These are phyloP conservation scores for Dynastes maya DNA, from an alignment of 2,888 invertebrate species.

Conservation along the genomic window DNA sequence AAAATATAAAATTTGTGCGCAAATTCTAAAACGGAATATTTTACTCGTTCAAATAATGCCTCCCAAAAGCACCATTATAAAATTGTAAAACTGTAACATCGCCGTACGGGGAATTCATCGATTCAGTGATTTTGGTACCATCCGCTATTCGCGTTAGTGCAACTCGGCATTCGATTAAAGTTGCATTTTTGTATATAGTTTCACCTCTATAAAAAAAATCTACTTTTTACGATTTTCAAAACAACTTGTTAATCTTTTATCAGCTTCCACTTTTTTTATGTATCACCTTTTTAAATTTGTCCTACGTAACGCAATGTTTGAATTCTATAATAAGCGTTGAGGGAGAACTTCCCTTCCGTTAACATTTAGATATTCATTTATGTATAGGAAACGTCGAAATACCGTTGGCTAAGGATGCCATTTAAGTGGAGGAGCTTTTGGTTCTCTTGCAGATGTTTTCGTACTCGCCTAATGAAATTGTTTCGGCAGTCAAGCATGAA, in stretches of 20 bases:
- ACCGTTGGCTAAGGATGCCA: conserved; percentile 4
- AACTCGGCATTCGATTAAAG: not conserved
- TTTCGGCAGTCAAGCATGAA: conserved; percentile 41
- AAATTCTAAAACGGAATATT: conserved; percentile 19
- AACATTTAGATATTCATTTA: conserved; percentile 43
- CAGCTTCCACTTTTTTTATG: not conserved
- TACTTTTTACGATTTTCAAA: not conserved
- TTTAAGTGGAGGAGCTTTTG: conserved; percentile 23
- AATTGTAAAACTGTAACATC: not conserved
- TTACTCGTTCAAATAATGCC: conserved; percentile 16
- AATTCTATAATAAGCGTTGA: conserved; percentile 20
- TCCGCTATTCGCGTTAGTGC: not conserved
- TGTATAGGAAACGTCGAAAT: conserved; percentile 37
- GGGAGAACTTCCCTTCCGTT: conserved; percentile 8
- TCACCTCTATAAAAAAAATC: not conserved
- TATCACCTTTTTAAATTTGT: not conserved
- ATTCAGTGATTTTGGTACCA: conserved; percentile 6
- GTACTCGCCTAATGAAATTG: conserved; percentile 39
- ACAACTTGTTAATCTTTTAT: not conserved
- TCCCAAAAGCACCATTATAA: conserved; percentile 19
- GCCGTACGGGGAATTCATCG: conserved; percentile 3
- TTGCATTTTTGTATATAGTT: not conserved
- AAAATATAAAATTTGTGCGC: conserved; percentile 3
- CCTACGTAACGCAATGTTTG: not conserved
- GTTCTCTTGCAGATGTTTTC: conserved; percentile 30